phyloP scores from a whole-genome alignment of 2,797 vertebrate species.

The Lacerta agilis region DNA sequence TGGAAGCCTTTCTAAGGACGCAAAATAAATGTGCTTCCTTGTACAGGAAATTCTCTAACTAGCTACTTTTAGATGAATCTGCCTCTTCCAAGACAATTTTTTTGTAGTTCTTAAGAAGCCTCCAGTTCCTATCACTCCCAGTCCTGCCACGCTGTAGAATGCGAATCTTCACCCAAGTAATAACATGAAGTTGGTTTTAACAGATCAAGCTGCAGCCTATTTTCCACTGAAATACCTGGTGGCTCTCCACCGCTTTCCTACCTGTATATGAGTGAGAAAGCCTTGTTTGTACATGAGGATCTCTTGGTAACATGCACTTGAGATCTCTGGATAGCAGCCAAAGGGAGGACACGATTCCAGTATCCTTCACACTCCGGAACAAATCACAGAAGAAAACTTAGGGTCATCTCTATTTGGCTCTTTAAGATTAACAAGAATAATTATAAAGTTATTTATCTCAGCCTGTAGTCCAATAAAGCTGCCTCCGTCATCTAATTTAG shows the following conservation, averaged over 20 bases:
- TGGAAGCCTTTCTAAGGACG: constrained; percentile 40
- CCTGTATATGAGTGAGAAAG: background rate
- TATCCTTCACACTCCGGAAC: background rate
- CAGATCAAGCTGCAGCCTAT: background rate
- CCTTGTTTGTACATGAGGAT: background rate
- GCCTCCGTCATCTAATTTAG: background rate
- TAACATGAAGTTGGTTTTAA: background rate
- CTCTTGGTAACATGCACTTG: background rate
- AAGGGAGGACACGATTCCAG: background rate
- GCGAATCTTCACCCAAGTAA: background rate
- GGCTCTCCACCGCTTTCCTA: background rate
- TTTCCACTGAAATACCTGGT: background rate
- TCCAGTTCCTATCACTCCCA: background rate
- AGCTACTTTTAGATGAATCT: constrained; percentile 4
- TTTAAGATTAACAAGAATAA: constrained; percentile 18
- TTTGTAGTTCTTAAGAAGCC: background rate
- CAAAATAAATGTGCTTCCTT: constrained; percentile 31
- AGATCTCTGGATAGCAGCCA: background rate
- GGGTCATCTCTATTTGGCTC: background rate
- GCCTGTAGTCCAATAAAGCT: constrained; percentile 8
- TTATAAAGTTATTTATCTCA: constrained; percentile 22
- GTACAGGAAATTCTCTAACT: background rate
- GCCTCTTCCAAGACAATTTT: constrained; percentile 1
- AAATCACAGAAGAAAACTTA: background rate
- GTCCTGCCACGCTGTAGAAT: background rate